These are phyloP conservation scores for Spinus pinus DNA, from an alignment of 2,797 vertebrate species.

Conservation along the genomic window DNA sequence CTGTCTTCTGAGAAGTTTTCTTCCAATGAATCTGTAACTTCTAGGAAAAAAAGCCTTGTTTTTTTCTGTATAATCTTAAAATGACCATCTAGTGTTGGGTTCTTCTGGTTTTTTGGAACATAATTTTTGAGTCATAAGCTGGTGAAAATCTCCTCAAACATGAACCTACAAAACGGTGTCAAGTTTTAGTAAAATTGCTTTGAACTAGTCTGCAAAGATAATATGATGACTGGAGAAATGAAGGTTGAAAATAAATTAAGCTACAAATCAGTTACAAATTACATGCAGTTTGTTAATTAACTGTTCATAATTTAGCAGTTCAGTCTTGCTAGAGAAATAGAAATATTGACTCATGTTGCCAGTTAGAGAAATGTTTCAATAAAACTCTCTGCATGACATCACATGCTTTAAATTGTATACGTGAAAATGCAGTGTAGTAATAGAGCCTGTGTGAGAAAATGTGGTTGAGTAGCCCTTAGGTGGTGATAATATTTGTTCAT, in stretches of 20 bases:
- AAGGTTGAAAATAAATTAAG: neutral
- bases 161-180: neutral
- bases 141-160: neutral
- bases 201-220: neutral
- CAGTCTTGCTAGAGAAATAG: neutral
- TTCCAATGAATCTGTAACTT: neutral
- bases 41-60: neutral
- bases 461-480: neutral
- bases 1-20: neutral
- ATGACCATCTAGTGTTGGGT: neutral
- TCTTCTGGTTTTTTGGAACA: rapidly evolving
- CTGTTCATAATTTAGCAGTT: neutral
- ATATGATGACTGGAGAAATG: neutral
- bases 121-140: neutral
- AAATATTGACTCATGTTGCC: neutral
- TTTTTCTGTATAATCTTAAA: neutral
- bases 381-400: neutral
- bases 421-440: neutral
- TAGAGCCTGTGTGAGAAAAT: neutral
- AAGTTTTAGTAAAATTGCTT: neutral
- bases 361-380: neutral
- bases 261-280: neutral
- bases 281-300: neutral
- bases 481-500: neutral
- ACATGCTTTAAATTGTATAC: neutral